Evolutionary conservation across 2,797 vertebrate genomes (phyloP).

Genomic region (Philypnodon macrostomus): DNA sequence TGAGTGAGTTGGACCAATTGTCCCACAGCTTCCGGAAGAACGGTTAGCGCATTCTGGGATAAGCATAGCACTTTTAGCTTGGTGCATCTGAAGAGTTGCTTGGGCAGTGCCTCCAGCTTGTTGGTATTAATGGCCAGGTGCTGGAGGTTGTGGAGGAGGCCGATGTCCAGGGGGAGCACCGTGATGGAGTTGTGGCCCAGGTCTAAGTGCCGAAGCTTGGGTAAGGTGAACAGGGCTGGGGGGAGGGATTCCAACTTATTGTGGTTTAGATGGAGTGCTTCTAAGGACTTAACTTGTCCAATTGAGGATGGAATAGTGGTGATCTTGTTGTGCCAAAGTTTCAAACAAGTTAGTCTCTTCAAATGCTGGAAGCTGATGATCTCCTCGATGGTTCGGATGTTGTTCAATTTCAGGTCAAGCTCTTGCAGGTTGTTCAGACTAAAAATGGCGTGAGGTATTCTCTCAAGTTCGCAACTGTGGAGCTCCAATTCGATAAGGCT

Average conservation of each 20-base stretch:
- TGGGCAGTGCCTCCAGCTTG: conserved; percentile 89
- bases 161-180: conserved; percentile 85
- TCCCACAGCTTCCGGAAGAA: conserved; percentile 85
- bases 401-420: conserved; percentile 93
- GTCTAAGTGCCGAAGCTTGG: conserved; percentile 91
- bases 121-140: conserved; percentile 91
- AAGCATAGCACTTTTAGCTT: conserved; percentile 92
- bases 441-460: conserved; percentile 95
- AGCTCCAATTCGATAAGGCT: conserved; percentile 91
- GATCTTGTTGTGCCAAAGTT: conserved; percentile 98
- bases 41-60: conserved; percentile 88
- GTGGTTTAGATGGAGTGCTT: conserved; percentile 91
- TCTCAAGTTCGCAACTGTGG: conserved; percentile 92
- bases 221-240: conserved; percentile 86
- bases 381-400: conserved; percentile 94
- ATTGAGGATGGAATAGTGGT: conserved; percentile 91
- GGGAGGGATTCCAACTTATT: conserved; percentile 94
- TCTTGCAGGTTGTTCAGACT: conserved; percentile 95
- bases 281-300: conserved; percentile 89
- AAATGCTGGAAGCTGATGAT: conserved; percentile 97
- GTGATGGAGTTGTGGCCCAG: conserved; percentile 89
- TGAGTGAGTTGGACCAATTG: conserved; percentile 88
- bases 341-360: conserved; percentile 93
- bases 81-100: conserved; percentile 88
- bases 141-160: conserved; percentile 89